These are phyloP conservation scores for Ochropleura leucogaster DNA, from an alignment of 2,888 invertebrate genomes.

Conservation along the genomic window DNA sequence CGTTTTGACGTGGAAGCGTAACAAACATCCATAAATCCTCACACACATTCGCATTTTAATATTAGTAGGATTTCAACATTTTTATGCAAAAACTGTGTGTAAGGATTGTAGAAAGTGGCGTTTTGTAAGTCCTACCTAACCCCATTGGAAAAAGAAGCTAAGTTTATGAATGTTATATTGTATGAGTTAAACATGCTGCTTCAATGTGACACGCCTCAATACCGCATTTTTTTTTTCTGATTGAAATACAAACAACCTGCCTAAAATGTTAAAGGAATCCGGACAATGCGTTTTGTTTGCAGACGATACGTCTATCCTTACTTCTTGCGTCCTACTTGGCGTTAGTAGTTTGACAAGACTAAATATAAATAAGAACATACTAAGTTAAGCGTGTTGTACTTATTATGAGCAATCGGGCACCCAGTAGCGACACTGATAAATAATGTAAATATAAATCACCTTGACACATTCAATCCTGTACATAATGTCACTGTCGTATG, in stretches of 20 bases:
- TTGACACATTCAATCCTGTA: slow-evolving; percentile 32
- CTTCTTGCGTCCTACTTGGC: neutral
- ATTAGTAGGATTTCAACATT: neutral
- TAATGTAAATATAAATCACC: slow-evolving; percentile 42
- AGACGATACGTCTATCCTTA: too few relatives aligned
- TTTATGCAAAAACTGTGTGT: neutral
- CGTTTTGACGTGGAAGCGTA: too few relatives aligned
- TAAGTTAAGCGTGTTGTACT: neutral
- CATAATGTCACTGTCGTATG: slow-evolving; percentile 15
- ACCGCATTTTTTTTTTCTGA: too few relatives aligned
- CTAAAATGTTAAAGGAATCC: too few relatives aligned
- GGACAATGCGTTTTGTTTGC: too few relatives aligned
- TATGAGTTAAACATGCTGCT: too few relatives aligned
- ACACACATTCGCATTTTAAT: too few relatives aligned
- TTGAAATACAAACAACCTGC: too few relatives aligned
- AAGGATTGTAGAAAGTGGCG: neutral
- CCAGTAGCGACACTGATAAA: slow-evolving; percentile 14
- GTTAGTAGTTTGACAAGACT: neutral
- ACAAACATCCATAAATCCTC: too few relatives aligned
- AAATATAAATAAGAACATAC: neutral
- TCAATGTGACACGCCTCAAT: too few relatives aligned
- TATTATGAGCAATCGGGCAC: neutral
- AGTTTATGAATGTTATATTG: neutral
- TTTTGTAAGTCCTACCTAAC: neutral
- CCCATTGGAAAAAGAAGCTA: neutral